Evolutionary conservation across 1,140 invertebrate genomes (phyloP), one percentile per base, ranked within the genome.

Genomic region (Dryas iulia): DNA sequence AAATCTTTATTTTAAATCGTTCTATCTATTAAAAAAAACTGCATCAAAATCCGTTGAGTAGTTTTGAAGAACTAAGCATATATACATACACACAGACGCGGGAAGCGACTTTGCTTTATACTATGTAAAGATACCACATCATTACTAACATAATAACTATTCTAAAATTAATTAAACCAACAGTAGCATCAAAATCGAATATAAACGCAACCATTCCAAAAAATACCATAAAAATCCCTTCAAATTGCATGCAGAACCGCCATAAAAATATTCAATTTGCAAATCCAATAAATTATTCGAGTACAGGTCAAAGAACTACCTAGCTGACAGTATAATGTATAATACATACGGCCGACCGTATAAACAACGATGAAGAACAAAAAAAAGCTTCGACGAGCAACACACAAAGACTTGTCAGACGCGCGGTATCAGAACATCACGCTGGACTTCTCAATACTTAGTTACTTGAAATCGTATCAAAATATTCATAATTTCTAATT

Each of bases 351-450:
- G 52, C 60, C 35, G 66, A 72, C 52, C 69, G 69, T 75, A 77
- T 77, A 77, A 78, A 80, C 77, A 81, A 79, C 59, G 72, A 82
- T 78, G 80, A 82, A 83, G 74, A 85, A 86, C 8, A 66, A 21
- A 31, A 66, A 53, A 66, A 54, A 59, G 59, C 53, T 59, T 73
- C 66, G 67, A 54, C 39, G 14, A n/a, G 53, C 67, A 64, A 74
- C 74, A 84, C 83, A 88, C 86, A 88, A 88, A 86, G 86, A 83
- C 73, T n/a, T 74, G 83, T 73, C 72, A 83, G 74, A 72, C 76
- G 71, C 72, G 74, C 78, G 75, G 76, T 77, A 75, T 73, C 79
- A 77, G 76, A 78, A 72, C 68, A 82, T 21, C 18, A 18, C 39
- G 39, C 39, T 18, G 39, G 18, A 47, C 14, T 18, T 18, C 7